Conservation (phyloP, 2,113 vertebrate genomes). For the Butorides virescens region DNA sequence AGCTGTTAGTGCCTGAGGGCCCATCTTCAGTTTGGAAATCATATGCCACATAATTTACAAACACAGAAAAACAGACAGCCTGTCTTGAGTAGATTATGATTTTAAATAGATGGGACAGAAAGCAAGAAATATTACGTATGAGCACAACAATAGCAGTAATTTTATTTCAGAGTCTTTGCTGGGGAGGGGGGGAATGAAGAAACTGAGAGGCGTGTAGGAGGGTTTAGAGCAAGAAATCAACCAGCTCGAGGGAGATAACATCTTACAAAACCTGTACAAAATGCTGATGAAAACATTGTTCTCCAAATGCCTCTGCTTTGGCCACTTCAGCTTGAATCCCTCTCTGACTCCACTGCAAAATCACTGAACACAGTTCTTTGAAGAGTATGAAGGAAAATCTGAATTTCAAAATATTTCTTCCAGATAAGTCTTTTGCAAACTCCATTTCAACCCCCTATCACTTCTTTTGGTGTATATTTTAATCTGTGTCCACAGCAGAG, state of each 20-base stretch:
- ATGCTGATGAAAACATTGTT: constrained; percentile 15
- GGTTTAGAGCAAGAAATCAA: background rate
- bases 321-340: background rate
- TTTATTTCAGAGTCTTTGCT: background rate
- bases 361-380: background rate
- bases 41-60: constrained; percentile 19
- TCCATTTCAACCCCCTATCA: background rate
- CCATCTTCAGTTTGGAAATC: background rate
- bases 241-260: background rate
- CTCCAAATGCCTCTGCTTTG: background rate
- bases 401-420: background rate
- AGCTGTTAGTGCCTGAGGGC: constrained; percentile 6
- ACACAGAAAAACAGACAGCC: background rate
- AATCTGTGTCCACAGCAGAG: background rate
- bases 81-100: constrained; percentile 14
- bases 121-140: background rate
- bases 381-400: background rate
- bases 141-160: background rate
- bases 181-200: background rate
- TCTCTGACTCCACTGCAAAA: background rate
- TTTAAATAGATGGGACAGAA: background rate
- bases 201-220: background rate
- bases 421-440: background rate
- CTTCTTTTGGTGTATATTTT: background rate
- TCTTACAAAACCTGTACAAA: constrained; percentile 21